Conservation (phyloP, 1,140 invertebrate genomes). For the Samia ricini region DNA sequence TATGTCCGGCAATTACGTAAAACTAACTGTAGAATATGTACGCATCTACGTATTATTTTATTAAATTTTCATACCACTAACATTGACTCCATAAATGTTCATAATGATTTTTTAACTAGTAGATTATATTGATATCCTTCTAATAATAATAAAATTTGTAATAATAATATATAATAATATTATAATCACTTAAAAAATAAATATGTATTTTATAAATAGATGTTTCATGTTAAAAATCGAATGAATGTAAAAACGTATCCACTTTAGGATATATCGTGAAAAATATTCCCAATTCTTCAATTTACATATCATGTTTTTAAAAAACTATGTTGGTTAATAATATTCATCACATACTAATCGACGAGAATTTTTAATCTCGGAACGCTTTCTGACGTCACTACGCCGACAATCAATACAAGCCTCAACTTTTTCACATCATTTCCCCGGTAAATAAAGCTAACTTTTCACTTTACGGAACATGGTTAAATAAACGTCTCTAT, state of each 20-base stretch:
- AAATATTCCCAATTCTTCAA: not conserved
- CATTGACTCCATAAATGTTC: no score
- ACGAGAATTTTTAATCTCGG: not conserved
- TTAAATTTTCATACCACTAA: no score
- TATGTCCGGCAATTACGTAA: conserved; percentile 39
- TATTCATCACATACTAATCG: not conserved
- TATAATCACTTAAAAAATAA: no score
- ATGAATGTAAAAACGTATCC: no score
- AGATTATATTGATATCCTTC: no score
- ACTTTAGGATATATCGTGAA: not conserved
- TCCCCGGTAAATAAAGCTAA: conserved; percentile 12
- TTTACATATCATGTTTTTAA: conserved; percentile 15
- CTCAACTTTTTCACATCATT: conserved; percentile 11
- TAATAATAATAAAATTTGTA: no score
- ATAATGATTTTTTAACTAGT: no score
- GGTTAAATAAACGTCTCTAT: conserved; percentile 10
- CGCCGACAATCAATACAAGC: not conserved
- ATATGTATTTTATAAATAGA: no score
- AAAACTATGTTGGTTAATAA: not conserved
- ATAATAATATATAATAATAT: no score
- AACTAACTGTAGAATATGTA: conserved; percentile 10
- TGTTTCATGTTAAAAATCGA: no score
- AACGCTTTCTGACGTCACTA: not conserved
- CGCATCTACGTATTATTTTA: no score
- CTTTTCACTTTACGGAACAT: conserved; percentile 9